These are phyloP conservation scores for Ranitomeya imitator DNA, from an alignment of 2,113 vertebrate species.

Conservation along the genomic window DNA sequence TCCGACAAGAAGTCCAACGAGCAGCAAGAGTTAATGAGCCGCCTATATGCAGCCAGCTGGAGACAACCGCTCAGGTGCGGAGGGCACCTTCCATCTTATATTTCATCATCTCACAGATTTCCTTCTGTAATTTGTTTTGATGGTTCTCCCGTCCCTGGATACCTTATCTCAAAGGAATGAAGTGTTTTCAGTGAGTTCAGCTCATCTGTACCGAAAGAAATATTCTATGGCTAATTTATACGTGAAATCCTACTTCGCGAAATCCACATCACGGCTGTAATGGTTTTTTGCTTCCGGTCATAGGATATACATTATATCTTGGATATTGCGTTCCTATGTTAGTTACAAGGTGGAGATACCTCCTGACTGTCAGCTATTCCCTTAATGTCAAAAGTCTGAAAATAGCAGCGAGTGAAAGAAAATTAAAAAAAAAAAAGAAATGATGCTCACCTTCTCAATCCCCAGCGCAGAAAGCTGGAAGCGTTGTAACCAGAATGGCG, in stretches of 20 bases:
- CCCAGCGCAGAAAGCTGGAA: too few relatives aligned
- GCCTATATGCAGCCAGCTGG: not conserved
- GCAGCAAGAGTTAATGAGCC: slow-evolving; percentile 6
- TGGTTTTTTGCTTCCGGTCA: not conserved
- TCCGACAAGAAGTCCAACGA: not conserved
- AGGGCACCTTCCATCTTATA: not conserved
- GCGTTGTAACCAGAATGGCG: too few relatives aligned
- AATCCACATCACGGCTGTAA: not conserved
- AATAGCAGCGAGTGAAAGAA: too few relatives aligned
- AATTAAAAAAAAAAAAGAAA: too few relatives aligned
- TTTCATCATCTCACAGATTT: slow-evolving; percentile 60
- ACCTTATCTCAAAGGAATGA: slow-evolving; percentile 47
- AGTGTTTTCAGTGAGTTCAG: slow-evolving; percentile 36
- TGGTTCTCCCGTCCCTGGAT: slow-evolving; percentile 43
- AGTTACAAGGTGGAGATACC: not conserved
- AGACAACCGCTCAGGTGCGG: not conserved
- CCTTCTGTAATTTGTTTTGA: slow-evolving; percentile 62
- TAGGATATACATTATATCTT: not conserved
- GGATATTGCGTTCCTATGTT: not conserved
- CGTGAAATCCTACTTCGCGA: not conserved
- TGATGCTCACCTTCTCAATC: too few relatives aligned
- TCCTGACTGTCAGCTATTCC: not conserved
- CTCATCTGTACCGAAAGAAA: not conserved
- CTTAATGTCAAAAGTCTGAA: not conserved
- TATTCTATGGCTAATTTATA: slow-evolving; percentile 11